Conservation (phyloP, 2,888 invertebrate genomes). For the Ischnus inquisitorius region DNA sequence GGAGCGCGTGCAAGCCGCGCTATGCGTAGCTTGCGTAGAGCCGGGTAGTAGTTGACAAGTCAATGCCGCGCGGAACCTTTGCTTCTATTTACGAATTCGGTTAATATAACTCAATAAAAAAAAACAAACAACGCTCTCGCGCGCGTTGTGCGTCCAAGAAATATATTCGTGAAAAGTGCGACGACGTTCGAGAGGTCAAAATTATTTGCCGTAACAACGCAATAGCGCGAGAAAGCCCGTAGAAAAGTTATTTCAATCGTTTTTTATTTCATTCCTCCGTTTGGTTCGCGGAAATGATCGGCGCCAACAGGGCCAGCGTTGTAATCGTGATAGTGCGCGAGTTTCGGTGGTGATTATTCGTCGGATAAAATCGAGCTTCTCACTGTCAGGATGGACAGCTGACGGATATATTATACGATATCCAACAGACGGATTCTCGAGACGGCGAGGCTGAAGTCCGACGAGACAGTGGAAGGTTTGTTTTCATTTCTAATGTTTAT, state of each 20-base stretch:
- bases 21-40: slow-evolving; percentile 79
- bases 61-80: slow-evolving; percentile 43
- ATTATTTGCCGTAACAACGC: background rate
- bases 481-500: background rate
- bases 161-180: slow-evolving; percentile 3
- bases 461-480: slow-evolving; percentile 78
- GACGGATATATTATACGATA: slow-evolving; percentile 79
- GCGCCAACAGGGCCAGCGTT: slow-evolving; percentile 17
- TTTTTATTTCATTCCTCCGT: background rate
- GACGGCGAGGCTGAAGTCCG: slow-evolving; percentile 74
- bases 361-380: slow-evolving; percentile 65
- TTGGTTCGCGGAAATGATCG: slow-evolving; percentile 53
- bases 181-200: background rate
- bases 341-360: slow-evolving; percentile 64
- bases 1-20: slow-evolving; percentile 78
- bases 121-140: background rate
- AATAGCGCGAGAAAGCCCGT: background rate
- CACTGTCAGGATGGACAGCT: slow-evolving; percentile 76
- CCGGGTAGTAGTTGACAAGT: slow-evolving; percentile 68
- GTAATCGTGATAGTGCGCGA: slow-evolving; percentile 44
- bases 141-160: background rate
- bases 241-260: background rate
- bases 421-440: slow-evolving; percentile 62
- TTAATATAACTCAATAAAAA: background rate
- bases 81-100: slow-evolving; percentile 25